Conservation (phyloP, 2,797 vertebrate genomes). For the Falco concolor region DNA sequence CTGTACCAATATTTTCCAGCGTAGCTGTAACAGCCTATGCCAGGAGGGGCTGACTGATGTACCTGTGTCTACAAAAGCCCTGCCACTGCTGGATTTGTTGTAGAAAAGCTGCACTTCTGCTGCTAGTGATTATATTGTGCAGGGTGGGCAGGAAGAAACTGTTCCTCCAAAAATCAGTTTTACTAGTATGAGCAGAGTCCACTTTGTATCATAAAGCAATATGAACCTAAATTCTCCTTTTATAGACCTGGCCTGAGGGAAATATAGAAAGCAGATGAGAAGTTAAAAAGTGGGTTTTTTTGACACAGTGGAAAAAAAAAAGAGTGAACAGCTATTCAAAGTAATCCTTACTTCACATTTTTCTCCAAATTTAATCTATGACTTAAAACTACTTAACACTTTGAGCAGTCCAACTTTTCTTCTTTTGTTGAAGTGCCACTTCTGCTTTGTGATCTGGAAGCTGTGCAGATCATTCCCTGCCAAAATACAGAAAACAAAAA, state of each 20-base stretch:
- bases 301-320: not conserved
- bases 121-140: not conserved
- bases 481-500: not conserved
- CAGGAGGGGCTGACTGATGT: not conserved
- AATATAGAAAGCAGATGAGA: not conserved
- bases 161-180: not conserved
- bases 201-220: not conserved
- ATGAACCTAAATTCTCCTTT: not conserved
- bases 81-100: not conserved
- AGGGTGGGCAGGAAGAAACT: not conserved
- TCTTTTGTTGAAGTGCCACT: not conserved
- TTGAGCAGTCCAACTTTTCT: not conserved
- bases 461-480: not conserved
- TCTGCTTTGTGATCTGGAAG: conserved; percentile 8
- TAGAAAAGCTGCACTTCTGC: not conserved
- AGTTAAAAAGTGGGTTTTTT: not conserved
- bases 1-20: not conserved
- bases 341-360: not conserved
- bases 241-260: not conserved
- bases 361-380: not conserved
- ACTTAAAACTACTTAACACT: not conserved
- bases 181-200: not conserved
- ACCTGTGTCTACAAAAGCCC: not conserved
- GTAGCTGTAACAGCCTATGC: not conserved
- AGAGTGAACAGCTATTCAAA: not conserved